Base-by-base conservation (phyloP, 2,888 invertebrate species). In the Schizaphis graminum region DNA sequence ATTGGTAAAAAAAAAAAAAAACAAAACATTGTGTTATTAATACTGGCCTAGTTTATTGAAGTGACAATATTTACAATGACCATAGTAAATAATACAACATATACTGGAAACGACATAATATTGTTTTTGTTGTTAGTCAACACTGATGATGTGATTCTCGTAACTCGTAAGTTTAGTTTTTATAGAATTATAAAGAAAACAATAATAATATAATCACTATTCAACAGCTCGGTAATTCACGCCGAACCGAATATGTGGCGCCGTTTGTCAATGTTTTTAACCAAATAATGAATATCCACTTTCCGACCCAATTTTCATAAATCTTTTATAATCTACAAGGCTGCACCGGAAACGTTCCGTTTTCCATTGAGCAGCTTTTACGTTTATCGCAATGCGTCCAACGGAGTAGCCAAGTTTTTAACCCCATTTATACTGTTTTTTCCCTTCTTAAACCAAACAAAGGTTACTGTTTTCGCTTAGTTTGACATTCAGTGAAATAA, bases 341-440 rank as follows among this genome's bases (percentile, higher is more conserved):
- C 91, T 49, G 84, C 84, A 84, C 53, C 84, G 84, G 84, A 91
- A 91, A 53, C 77, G 84, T 84, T 84, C 35, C 84, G 91, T 84
- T 84, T 91, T 91, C 77, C 84, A 84, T 84, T 53, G 91, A 84
- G 84, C 84, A 41, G 53, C 47, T 91, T 77, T 91, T 53, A 84
- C 84, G 49, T 91, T 91, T 77, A 91, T 91, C 91, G 91, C 91
- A 91, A 84, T 84, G 84, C 84, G 91, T 56, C 91, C 91, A 28
- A 84, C 84, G 84, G 53, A 91, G 84, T 28, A 91, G 91, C 91
- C 91, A 91, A 91, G 91, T 91, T 91, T 91, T 91, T 84, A 91
- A 84, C 77, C 91, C 44, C 84, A 41, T 91, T 53, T 28, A 53
- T 41, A 53, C 35, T 3, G 24, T 49, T 84, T 49, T 53, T 84